Percentiles rank a stretch among this genome's conserved stretches.
Conservation (phyloP, 2,113 vertebrate species). For the Nannospalax galili region DNA sequence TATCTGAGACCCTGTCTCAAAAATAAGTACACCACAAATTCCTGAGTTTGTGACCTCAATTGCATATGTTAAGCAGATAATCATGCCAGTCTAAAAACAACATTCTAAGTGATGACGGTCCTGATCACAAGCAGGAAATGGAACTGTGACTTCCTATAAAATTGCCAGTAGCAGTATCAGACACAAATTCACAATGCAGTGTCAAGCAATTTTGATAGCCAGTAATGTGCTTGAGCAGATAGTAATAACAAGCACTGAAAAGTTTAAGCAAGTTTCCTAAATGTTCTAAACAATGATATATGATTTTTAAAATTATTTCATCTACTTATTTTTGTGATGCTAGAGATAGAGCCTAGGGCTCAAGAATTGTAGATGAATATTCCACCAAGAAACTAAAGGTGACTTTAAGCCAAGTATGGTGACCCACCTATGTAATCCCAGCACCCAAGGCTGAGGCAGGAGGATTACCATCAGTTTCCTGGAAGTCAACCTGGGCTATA, state of each 20-base stretch:
- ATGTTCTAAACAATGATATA: background rate
- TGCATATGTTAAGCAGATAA: background rate
- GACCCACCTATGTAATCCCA: background rate
- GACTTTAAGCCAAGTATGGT: background rate
- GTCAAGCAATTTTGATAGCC: background rate
- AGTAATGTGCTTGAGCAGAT: background rate
- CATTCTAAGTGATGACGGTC: background rate
- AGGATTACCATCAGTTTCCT: background rate
- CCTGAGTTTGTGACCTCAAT: background rate
- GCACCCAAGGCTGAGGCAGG: too few species aligned
- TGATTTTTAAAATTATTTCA: background rate
- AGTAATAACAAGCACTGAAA: background rate
- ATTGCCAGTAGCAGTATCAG: background rate
- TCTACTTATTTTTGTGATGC: background rate
- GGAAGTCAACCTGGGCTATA: background rate
- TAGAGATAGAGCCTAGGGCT: background rate
- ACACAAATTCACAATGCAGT: background rate
- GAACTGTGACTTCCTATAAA: background rate
- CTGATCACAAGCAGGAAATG: conserved; percentile 1
- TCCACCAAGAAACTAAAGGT: background rate
- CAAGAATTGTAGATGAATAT: background rate
- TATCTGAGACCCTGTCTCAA: background rate
- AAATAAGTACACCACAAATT: conserved; percentile 16
- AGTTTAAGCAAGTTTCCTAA: background rate
- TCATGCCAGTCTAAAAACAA: conserved; percentile 31